Base-by-base conservation (phyloP, 2,797 vertebrate genomes). In the Macropus fuliginosus region DNA sequence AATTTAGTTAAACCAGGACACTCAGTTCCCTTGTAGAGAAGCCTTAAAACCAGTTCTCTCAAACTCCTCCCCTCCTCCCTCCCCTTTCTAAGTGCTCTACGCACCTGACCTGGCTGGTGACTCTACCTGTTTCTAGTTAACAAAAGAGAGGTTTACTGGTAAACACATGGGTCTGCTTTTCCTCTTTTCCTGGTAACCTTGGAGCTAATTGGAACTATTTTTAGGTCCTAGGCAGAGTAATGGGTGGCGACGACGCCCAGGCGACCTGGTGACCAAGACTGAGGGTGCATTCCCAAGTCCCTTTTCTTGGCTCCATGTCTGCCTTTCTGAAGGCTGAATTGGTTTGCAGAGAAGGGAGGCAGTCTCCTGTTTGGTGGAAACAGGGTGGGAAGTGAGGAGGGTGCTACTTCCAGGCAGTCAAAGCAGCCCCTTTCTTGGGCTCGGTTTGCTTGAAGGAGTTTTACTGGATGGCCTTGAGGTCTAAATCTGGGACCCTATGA, bases 11-110 rank as follows among this genome's bases (percentile, higher is more conserved):
- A 50, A 87, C 21, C 40, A 4, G 74, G 24, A 27, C 28, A n/a
- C 54, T 96, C 28, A 29, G 87, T 56, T 95, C 95, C 93, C 46
- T 92, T 92, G 92, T 46, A 55, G 94, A 93, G 62, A 89, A 54
- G 57, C 91, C 66, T 95, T 62, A 24, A 21, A 56, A 95, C 9
- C 81, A 52, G 0, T 66, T 55, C 94, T 91, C 59, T 66, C 31
- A 55, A 50, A 81, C 34, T 14, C 12, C 59, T 13, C 12, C 54
- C 54, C 54, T 14, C 10, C 59, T 12, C 57, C 6, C n/a, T 40
- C n/a, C 40, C 18, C 92, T 56, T 94, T 54, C 6, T 12, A 21
- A 54, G 54, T 0, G 34, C 59, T 46, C 3, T 16, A 54, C 18
- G 52, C 21, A 10, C 52, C 87, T 91, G 21, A 54, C 13, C 56